Evolutionary conservation across 2,113 vertebrate species (phyloP).

Genomic region (Scomber colias): DNA sequence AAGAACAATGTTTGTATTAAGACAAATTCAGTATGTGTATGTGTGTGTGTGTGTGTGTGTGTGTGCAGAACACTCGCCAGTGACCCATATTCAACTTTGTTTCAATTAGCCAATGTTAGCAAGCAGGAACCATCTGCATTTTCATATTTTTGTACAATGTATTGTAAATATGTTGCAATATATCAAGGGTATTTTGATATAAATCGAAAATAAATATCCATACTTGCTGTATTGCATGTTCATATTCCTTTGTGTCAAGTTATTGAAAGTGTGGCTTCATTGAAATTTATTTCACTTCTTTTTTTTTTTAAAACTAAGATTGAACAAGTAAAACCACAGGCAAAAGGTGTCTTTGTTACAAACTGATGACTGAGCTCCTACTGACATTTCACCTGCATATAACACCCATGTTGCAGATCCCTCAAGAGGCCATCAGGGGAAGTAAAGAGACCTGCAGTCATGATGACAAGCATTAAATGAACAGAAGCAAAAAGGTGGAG

Average conservation of each 20-base stretch:
- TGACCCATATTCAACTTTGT: conserved; percentile 32
- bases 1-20: conserved; percentile 42
- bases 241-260: conserved; percentile 41
- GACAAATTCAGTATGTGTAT: conserved; percentile 2
- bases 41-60: background rate
- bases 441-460: background rate
- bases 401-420: background rate
- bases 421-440: background rate
- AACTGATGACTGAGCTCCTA: no score
- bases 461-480: background rate
- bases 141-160: conserved; percentile 84
- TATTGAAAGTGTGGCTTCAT: conserved; percentile 12
- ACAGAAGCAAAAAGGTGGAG: background rate
- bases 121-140: conserved; percentile 47
- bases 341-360: background rate
- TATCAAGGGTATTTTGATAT: conserved; percentile 84
- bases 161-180: conserved; percentile 86
- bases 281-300: background rate
- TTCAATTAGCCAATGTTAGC: conserved; percentile 40
- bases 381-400: no score
- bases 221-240: conserved; percentile 67
- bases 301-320: background rate
- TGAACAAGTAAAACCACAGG: background rate
- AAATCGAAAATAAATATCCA: conserved; percentile 84
- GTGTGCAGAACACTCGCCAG: background rate